Percentiles rank a stretch among this genome's conserved stretches.
phyloP scores from a whole-genome alignment of 2,797 vertebrate genomes.

The Staurois parvus region DNA sequence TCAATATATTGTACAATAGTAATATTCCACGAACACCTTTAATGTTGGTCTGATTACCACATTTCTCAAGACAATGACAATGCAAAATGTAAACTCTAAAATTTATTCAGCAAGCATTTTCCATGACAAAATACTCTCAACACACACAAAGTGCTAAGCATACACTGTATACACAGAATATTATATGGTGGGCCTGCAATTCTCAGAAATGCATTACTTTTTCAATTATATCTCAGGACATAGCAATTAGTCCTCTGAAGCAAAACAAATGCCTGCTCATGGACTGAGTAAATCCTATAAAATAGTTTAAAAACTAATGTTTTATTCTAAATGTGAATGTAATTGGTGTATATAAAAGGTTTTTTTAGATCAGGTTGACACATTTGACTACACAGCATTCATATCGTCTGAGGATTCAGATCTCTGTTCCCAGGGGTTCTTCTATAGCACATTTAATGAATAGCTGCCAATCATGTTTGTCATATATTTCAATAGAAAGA shows the following conservation, averaged over 20 bases:
- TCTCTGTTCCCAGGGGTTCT: constrained; percentile 28
- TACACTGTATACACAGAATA: constrained; percentile 2
- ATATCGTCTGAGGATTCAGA: constrained; percentile 37
- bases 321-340: constrained; percentile 55
- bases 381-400: constrained; percentile 54
- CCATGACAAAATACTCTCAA: constrained; percentile 4
- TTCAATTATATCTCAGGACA: constrained; percentile 28
- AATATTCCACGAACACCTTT: neutral
- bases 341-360: constrained; percentile 46
- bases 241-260: constrained; percentile 26
- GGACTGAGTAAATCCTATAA: constrained; percentile 37
- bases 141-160: neutral
- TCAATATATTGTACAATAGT: constrained; percentile 15
- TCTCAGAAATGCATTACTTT: constrained; percentile 6
- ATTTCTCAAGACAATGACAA: constrained; percentile 7
- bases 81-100: neutral
- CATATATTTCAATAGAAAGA: constrained; percentile 49
- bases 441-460: constrained; percentile 56
- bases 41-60: constrained; percentile 8
- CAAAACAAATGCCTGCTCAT: constrained; percentile 39
- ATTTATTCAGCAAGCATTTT: constrained; percentile 26
- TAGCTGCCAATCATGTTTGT: constrained; percentile 56
- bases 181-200: neutral
- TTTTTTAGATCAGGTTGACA: constrained; percentile 56
- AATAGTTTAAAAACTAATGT: constrained; percentile 47